These are phyloP conservation scores for Prosopocoilus inquinatus DNA, from an alignment of 2,888 invertebrate species.

Conservation along the genomic window DNA sequence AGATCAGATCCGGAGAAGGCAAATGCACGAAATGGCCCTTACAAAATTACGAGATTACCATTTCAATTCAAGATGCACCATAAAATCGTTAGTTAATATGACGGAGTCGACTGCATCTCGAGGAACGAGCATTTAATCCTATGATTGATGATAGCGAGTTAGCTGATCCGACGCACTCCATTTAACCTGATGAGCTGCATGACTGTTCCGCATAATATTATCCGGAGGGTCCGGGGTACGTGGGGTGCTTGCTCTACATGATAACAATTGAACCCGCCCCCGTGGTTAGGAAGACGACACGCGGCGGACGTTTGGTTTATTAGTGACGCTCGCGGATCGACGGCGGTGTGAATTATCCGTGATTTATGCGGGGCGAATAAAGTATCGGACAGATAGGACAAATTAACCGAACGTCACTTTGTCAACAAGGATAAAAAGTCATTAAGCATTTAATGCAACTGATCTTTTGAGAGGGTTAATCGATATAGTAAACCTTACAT, in stretches of 20 bases:
- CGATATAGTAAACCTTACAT: no score
- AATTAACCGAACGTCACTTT: not conserved
- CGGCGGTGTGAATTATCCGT: not conserved
- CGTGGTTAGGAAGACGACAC: constrained; percentile 16
- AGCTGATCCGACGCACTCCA: constrained; percentile 50
- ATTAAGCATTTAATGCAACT: not conserved
- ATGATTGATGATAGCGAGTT: constrained; percentile 47
- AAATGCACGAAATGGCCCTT: not conserved
- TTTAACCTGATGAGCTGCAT: constrained; percentile 50
- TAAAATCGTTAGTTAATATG: constrained; percentile 45
- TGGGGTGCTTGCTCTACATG: constrained; percentile 11
- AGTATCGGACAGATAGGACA: not conserved
- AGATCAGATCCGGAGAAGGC: no score
- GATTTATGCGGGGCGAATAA: not conserved
- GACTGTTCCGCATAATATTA: constrained; percentile 44
- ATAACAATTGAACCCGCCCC: constrained; percentile 22
- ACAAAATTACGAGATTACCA: constrained; percentile 27
- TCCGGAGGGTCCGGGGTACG: constrained; percentile 30
- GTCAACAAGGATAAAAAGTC: not conserved
- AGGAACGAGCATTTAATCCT: constrained; percentile 45
- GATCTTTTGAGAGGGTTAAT: not conserved
- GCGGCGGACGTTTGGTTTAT: constrained; percentile 18
- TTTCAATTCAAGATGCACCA: constrained; percentile 37
- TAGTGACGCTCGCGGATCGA: constrained; percentile 15
- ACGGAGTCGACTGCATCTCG: constrained; percentile 40